Evolutionary conservation across 2,888 invertebrate species (phyloP).

Genomic region (Diadegma fenestrale): DNA sequence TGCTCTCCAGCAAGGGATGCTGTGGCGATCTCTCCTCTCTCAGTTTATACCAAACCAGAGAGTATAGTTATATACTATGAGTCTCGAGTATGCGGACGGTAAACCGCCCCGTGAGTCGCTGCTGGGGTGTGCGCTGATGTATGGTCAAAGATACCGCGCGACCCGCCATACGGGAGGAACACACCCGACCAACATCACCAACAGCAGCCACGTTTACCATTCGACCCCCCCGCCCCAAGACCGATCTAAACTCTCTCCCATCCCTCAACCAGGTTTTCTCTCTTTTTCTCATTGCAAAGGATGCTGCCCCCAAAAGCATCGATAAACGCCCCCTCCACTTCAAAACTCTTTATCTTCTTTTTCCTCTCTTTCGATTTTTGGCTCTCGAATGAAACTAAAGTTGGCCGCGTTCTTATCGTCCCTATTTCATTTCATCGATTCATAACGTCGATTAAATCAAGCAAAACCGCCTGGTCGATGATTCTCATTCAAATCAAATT

Average conservation of each 20-base stretch:
- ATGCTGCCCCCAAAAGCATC: constrained; percentile 54
- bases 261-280: constrained; percentile 14
- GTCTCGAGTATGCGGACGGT: constrained; percentile 56
- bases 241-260: constrained; percentile 42
- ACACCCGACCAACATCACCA: constrained; percentile 52
- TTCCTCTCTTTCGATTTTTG: constrained; percentile 33
- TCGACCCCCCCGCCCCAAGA: constrained; percentile 48
- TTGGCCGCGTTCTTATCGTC: constrained; percentile 1
- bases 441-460: not conserved
- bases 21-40: constrained; percentile 45
- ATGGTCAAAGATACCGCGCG: constrained; percentile 72
- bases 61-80: not conserved
- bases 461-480: not conserved
- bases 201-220: constrained; percentile 54
- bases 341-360: constrained; percentile 5
- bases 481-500: not conserved
- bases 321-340: constrained; percentile 33
- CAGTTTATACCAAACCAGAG: constrained; percentile 13
- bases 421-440: constrained; percentile 9
- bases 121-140: constrained; percentile 71
- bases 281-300: constrained; percentile 31
- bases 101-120: constrained; percentile 64
- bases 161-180: constrained; percentile 33
- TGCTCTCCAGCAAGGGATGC: constrained; percentile 37
- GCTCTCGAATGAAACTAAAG: constrained; percentile 27